Base-by-base conservation (phyloP, 2,888 invertebrate species). In the Lissonota sp. region DNA sequence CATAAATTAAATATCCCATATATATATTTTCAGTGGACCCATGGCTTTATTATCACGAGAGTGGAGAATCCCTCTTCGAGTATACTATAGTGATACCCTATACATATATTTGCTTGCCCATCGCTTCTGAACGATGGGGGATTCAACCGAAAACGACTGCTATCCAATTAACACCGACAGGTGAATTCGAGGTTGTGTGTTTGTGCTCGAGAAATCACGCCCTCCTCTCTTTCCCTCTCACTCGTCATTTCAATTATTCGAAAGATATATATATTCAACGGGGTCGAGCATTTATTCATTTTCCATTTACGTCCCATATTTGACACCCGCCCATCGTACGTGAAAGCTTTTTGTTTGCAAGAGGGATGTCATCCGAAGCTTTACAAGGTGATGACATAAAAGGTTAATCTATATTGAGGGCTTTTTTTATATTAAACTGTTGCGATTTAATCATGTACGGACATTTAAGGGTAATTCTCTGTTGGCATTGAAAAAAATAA, bases 121-220 rank as follows among this genome's bases (percentile, higher is more conserved):
- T 26, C 26, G 26, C 26, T 26, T 3, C 26, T 42, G 40, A 10
- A n/a, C 14, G 14, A 5, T 40, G n/a, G 6, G 6, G 26, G 12
- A 16, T 26, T 57, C 57, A 12, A 51, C 62, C 57, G 16, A 71
- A 78, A 64, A 63, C 58, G 40, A 49, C 16, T 39, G 40, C 40
- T 46, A 74, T 58, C 49, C 49, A 74, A 74, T 74, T 66, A 74
- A 72, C 8, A 58, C 57, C 2, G 26, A 6, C 8, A 44, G 10
- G 37, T 7, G 12, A 63, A 46, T 55, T 26, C 12, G 37, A 51
- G 40, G 26, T 62, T 55, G 1, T 44, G 37, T 5, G 53, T 6
- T 63, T 37, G 62, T 55, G 16, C 62, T 55, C 37, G 40, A 7
- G 12, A n/a, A 37, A 46, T 26, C 49, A 37, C 44, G 12, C 12